Evolutionary conservation across 2,888 invertebrate species (phyloP), one percentile per base, ranked within the genome.

Genomic region (Melieria omissa): DNA sequence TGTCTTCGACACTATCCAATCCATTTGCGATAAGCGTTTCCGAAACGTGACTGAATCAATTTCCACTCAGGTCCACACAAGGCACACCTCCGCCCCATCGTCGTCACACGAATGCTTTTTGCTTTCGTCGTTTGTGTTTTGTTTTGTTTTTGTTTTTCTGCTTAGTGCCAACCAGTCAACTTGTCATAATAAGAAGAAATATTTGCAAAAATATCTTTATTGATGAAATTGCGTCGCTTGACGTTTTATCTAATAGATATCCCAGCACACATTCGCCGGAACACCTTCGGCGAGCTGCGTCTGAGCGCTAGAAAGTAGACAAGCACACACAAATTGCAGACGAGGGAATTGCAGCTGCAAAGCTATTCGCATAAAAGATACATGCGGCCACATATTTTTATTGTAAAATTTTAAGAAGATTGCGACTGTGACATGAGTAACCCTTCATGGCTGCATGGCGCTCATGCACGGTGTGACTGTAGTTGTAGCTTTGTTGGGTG

Each of bases 271-370:
- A 29, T 29, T 29, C 29, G 29, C 29, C 29, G 29, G 1, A 29
- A 29, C 29, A 29, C 29, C 29, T 29, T 29, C 29, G 29, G 29
- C 29, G 29, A 29, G 29, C 29, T 29, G 29, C 29, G 1, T 29
- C 29, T 29, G 29, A 29, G 29, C 5, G 52, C 52, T 52, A 52
- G 6, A 52, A 8, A 52, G 52, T 49, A 52, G 12, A 52, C 14
- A 14, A 12, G 14, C n/a, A 52, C 44, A 10, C n/a, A 68, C 61
- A 79, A 82, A 81, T 81, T 79, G 80, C 80, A 80, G 77, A 76
- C 82, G 63, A 75, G 81, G 81, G 81, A 81, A 83, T 81, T 68
- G 70, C 70, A 29, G 29, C 29, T 29, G 29, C 29, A 29, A 29
- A 29, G 29, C 29, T 29, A 65, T 55, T 54, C 71, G 73, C 68